Conservation (phyloP, 2,113 vertebrate species). For the Nothoprocta perdicaria region DNA sequence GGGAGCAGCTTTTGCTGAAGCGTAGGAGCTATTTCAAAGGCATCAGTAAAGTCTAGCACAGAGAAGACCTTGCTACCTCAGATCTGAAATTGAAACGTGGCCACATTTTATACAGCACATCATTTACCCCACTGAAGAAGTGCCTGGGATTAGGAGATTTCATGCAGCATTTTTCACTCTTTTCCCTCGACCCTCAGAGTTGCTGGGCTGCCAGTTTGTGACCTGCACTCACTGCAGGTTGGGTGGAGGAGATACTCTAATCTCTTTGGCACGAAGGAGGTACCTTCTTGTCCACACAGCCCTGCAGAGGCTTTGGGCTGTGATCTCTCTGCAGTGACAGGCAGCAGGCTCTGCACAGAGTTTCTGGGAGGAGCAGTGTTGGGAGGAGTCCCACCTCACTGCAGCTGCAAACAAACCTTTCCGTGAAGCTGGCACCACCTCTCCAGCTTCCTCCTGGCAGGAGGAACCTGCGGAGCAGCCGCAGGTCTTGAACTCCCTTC, state of each 20-base stretch:
- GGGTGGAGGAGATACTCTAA: slow-evolving; percentile 23
- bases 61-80: slow-evolving; percentile 32
- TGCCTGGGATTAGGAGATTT: neutral
- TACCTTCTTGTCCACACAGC: neutral
- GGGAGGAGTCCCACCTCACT: neutral
- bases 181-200: neutral
- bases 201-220: rapidly evolving
- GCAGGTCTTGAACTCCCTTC: neutral
- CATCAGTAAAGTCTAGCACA: slow-evolving; percentile 21
- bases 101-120: neutral
- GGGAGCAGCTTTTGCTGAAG: neutral
- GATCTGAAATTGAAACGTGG: neutral
- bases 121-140: neutral
- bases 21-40: slow-evolving; percentile 16
- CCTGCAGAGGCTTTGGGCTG: neutral
- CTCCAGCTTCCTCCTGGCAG: slow-evolving; percentile 8
- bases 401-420: slow-evolving; percentile 47
- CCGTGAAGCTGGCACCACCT: slow-evolving; percentile 17
- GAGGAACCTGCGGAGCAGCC: neutral
- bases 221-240: neutral
- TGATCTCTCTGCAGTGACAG: neutral
- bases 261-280: neutral
- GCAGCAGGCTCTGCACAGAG: neutral
- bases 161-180: neutral
- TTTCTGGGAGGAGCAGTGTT: neutral